Percentiles rank a stretch among this genome's conserved stretches.
Conservation (phyloP, 2,797 vertebrate genomes). For the Pseudochaenichthys georgianus region DNA sequence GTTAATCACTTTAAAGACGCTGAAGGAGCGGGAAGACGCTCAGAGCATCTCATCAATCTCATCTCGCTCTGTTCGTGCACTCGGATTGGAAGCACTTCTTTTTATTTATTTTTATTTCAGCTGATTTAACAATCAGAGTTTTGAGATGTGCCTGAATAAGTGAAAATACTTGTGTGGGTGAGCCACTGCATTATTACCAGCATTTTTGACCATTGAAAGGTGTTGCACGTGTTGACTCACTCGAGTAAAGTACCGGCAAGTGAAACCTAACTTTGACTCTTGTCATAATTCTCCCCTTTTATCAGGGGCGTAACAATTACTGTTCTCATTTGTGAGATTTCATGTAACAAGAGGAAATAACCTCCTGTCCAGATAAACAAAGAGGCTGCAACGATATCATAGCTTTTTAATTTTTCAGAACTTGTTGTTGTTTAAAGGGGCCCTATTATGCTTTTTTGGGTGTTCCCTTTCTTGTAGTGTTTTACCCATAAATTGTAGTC, state of each 20-base stretch:
- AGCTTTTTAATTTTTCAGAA: not conserved
- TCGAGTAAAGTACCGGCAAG: no score
- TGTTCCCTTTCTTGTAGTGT: no score
- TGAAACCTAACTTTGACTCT: no score
- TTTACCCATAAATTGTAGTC: no score
- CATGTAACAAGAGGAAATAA: not conserved
- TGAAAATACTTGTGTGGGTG: not conserved
- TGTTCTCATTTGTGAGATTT: not conserved
- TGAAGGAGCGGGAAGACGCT: conserved; percentile 20
- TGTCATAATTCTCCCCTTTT: no score
- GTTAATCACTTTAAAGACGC: conserved; percentile 59
- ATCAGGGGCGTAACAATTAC: no score
- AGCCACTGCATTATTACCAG: not conserved
- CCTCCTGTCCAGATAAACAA: not conserved
- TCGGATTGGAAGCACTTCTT: not conserved
- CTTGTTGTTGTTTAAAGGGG: not conserved
- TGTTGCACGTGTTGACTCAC: no score
- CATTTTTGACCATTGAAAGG: not conserved
- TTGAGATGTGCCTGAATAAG: not conserved
- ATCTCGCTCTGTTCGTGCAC: not conserved
- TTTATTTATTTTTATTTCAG: not conserved
- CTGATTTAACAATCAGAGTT: not conserved
- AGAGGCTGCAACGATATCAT: not conserved
- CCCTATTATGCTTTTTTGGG: no score
- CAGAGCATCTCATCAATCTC: conserved; percentile 18